A percentile compares a stretch with the other conserved stretches of the same genome.
Conservation (phyloP, 2,797 vertebrate species). For the Lemur catta region DNA sequence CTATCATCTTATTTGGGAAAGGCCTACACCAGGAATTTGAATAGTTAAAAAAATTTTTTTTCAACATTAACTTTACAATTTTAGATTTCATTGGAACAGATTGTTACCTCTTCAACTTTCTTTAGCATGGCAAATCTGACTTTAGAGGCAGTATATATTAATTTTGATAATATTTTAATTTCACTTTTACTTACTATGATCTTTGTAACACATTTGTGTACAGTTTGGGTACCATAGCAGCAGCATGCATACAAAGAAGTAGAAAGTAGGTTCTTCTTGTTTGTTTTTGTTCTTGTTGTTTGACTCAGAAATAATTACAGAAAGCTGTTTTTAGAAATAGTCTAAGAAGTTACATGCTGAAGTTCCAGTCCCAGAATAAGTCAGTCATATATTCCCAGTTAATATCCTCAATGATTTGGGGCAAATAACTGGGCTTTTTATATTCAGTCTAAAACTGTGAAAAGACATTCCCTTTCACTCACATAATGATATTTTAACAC, state of each 20-base stretch:
- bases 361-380: not conserved
- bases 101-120: not conserved
- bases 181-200: not conserved
- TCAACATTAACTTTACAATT: not conserved
- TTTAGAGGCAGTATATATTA: not conserved
- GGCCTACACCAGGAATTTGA: not conserved
- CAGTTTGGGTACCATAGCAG: not conserved
- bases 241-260: not conserved
- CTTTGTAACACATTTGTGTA: not conserved
- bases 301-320: constrained; percentile 8
- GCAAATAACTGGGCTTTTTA: not conserved
- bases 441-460: not conserved
- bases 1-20: not conserved
- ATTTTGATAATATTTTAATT: constrained; percentile 16
- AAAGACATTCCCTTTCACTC: not conserved
- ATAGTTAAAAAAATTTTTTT: not conserved
- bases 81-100: not conserved
- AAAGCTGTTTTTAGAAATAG: not conserved
- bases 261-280: not conserved
- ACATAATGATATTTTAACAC: not conserved
- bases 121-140: not conserved
- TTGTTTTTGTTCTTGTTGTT: not conserved
- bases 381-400: not conserved
- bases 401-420: not conserved
- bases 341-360: not conserved